Percentiles rank a stretch among this genome's conserved stretches.
Conservation (phyloP, 2,113 vertebrate genomes). For the Passerina amoena region DNA sequence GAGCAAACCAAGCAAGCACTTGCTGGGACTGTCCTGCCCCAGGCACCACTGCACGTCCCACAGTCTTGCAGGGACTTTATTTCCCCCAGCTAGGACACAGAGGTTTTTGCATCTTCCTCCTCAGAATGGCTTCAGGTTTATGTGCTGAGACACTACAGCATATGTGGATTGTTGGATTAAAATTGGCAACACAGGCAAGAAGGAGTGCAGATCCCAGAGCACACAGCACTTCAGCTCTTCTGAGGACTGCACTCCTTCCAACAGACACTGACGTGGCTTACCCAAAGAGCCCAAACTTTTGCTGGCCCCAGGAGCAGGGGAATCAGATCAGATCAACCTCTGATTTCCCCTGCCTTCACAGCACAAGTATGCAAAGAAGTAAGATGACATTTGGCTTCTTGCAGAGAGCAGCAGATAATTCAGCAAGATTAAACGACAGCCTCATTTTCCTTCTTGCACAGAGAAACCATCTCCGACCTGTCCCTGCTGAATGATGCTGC, state of each 20-base stretch:
- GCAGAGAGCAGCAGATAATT: conserved; percentile 45
- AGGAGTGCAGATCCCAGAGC: not conserved
- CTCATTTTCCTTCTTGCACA: not conserved
- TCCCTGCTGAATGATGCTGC: not conserved
- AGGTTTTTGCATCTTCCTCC: not conserved
- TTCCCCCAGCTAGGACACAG: not conserved
- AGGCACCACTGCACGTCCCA: not conserved
- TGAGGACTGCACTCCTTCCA: not conserved
- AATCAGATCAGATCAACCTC: conserved; percentile 9
- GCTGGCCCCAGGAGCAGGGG: not conserved
- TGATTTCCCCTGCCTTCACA: conserved; percentile 11
- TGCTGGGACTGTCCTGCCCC: not conserved
- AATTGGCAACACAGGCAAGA: not conserved
- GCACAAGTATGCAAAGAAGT: conserved; percentile 7
- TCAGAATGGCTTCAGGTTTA: not conserved
- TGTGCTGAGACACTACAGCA: not conserved
- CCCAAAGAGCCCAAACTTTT: not conserved
- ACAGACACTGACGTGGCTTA: not conserved
- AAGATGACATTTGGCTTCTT: conserved; percentile 40
- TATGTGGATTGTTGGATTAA: not conserved
- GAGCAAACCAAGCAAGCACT: not conserved
- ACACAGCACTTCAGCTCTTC: not conserved
- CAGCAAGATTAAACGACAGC: not conserved
- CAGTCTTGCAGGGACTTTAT: not conserved
- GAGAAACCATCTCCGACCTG: not conserved